Percentiles rank a stretch among this genome's conserved stretches.
Evolutionary conservation across 2,797 vertebrate genomes (phyloP).

Genomic region (Chelidonichthys spinosus): DNA sequence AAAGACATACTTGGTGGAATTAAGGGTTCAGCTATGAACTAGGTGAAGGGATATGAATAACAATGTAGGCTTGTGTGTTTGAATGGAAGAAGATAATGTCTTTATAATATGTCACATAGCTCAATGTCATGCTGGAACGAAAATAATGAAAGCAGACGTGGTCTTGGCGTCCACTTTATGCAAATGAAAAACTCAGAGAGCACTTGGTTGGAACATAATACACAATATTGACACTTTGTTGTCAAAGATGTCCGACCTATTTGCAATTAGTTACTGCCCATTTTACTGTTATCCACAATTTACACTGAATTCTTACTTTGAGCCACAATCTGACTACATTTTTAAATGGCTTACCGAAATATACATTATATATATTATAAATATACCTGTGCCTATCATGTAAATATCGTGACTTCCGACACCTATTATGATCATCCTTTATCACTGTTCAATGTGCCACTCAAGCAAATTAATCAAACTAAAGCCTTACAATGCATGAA

Average conservation of each 20-base stretch:
- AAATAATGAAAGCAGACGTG: slow-evolving; percentile 37
- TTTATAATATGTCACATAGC: slow-evolving; percentile 45
- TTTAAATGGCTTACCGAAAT: neutral
- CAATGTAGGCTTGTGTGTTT: slow-evolving; percentile 35
- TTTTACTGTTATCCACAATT: slow-evolving; percentile 2
- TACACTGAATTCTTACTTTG: neutral
- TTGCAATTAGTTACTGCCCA: neutral
- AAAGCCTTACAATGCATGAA: neutral
- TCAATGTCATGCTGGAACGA: slow-evolving; percentile 32
- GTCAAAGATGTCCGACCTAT: neutral
- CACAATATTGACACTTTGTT: neutral
- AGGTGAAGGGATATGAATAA: slow-evolving; percentile 59
- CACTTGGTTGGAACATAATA: slow-evolving; percentile 4
- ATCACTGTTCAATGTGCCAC: neutral
- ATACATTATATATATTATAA: too few relatives aligned
- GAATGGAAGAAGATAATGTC: slow-evolving; percentile 31
- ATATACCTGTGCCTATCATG: too few relatives aligned
- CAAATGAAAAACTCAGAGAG: slow-evolving; percentile 17
- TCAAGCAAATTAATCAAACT: neutral
- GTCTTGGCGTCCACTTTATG: slow-evolving; percentile 30
- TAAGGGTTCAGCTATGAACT: slow-evolving; percentile 50
- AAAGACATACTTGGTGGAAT: slow-evolving; percentile 69
- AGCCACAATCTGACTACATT: neutral
- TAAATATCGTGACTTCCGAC: neutral
- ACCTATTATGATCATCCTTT: neutral